These are phyloP conservation scores for Coreius guichenoti DNA, from an alignment of 2,797 vertebrate genomes.

Conservation along the genomic window DNA sequence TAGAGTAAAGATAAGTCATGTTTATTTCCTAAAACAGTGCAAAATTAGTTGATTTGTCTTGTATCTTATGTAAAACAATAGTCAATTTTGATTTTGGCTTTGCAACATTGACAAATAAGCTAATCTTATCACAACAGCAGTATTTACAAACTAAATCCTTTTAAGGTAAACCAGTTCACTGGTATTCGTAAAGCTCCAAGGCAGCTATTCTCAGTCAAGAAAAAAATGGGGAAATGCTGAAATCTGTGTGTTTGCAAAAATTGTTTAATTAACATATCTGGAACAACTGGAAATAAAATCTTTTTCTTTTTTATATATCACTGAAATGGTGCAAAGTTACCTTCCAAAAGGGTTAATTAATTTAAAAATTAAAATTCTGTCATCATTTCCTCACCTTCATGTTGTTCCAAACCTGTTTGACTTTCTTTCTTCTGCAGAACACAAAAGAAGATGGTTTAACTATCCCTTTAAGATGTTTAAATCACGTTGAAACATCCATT, in stretches of 20 bases:
- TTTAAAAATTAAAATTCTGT: background rate
- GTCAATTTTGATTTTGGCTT: background rate
- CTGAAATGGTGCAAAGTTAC: background rate
- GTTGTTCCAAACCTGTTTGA: background rate
- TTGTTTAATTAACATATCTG: background rate
- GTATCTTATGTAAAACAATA: background rate
- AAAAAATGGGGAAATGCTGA: background rate
- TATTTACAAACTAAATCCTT: background rate
- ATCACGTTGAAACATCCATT: background rate
- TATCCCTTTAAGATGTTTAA: background rate
- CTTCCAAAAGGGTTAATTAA: background rate
- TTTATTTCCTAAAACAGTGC: background rate
- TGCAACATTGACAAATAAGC: background rate
- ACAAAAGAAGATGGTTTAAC: background rate
- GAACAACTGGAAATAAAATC: background rate
- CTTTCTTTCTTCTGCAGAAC: background rate
- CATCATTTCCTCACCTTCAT: background rate
- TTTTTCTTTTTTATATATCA: background rate
- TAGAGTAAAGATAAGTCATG: background rate
- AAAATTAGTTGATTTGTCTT: constrained; percentile 7
- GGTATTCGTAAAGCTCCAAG: background rate
- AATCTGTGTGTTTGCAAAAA: background rate
- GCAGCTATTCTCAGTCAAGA: background rate
- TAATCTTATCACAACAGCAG: background rate
- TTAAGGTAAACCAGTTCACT: background rate